Evolutionary conservation across 2,113 vertebrate genomes (phyloP).

Genomic region (Seriola dumerili): DNA sequence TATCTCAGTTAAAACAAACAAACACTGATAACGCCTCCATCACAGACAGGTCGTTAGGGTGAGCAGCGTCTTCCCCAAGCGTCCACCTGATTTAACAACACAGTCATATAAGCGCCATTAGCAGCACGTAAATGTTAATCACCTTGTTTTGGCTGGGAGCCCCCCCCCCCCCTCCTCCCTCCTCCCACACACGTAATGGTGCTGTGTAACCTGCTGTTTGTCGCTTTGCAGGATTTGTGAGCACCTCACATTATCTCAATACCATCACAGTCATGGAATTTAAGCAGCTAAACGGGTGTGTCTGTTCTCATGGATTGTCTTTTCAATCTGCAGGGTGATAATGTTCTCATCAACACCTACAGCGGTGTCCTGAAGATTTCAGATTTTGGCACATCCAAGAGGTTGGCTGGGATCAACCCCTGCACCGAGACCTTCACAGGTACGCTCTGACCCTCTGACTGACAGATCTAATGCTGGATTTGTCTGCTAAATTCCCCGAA

Average conservation of each 20-base stretch:
- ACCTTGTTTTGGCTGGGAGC: slow-evolving; percentile 62
- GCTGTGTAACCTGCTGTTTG: slow-evolving; percentile 37
- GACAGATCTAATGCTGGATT: neutral
- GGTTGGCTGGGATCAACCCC: slow-evolving; percentile 97
- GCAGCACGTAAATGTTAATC: slow-evolving; percentile 66
- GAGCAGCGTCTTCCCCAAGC: slow-evolving; percentile 5
- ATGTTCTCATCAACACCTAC: slow-evolving; percentile 98
- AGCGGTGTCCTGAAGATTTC: slow-evolving; percentile 99
- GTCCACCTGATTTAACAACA: slow-evolving; percentile 53
- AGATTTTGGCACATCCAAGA: slow-evolving; percentile 98
- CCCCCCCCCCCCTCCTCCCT: neutral
- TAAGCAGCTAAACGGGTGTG: neutral
- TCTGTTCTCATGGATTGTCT: slow-evolving; percentile 38
- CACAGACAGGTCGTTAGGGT: slow-evolving; percentile 28
- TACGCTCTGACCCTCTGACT: slow-evolving; percentile 68
- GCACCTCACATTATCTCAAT: neutral
- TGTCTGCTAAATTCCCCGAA: neutral
- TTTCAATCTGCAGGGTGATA: slow-evolving; percentile 90
- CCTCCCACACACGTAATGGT: neutral
- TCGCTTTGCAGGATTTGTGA: slow-evolving; percentile 2
- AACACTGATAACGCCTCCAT: slow-evolving; percentile 32
- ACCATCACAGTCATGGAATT: neutral
- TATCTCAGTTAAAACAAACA: slow-evolving; percentile 22
- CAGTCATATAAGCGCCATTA: slow-evolving; percentile 34
- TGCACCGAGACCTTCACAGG: slow-evolving; percentile 99